phyloP scores from a whole-genome alignment of 2,888 invertebrate species.

The Chloroclystis v-ata region DNA sequence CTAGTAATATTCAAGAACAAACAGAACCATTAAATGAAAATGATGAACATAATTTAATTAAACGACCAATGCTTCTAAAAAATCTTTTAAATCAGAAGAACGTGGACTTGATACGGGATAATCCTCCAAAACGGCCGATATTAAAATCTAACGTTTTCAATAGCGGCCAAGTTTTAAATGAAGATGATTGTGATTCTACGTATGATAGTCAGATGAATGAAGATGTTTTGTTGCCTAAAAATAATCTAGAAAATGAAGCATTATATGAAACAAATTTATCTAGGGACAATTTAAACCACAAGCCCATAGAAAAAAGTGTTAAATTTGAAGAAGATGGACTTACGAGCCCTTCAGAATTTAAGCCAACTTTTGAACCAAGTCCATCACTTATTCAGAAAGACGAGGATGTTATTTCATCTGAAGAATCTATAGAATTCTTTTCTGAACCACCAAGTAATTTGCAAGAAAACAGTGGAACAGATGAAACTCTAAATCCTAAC shows the following conservation, averaged over 20 bases:
- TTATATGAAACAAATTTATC: neutral
- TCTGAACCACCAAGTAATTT: neutral
- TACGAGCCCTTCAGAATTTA: slow-evolving; percentile 16
- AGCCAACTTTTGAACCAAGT: slow-evolving; percentile 1
- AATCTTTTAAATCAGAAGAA: slow-evolving; percentile 50
- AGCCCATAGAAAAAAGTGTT: no score
- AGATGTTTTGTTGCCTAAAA: slow-evolving; percentile 7
- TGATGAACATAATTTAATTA: slow-evolving; percentile 6
- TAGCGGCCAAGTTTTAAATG: slow-evolving; percentile 6
- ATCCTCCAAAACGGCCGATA: slow-evolving; percentile 8
- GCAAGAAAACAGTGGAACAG: neutral
- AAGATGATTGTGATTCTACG: slow-evolving; percentile 10
- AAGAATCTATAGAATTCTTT: neutral
- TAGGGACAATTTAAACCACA: no score
- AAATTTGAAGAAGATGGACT: slow-evolving; percentile 11
- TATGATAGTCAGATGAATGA: slow-evolving; percentile 14
- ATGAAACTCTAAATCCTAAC: neutral
- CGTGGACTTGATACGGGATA: slow-evolving; percentile 35
- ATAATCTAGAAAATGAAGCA: neutral
- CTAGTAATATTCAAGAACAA: slow-evolving; percentile 26
- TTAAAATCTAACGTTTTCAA: slow-evolving; percentile 10
- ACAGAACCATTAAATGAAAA: slow-evolving; percentile 7
- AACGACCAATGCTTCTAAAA: slow-evolving; percentile 33
- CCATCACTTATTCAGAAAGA: neutral
- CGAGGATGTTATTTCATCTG: slow-evolving; percentile 2